Percentiles rank a stretch among this genome's conserved stretches.
phyloP scores from a whole-genome alignment of 2,888 invertebrate genomes.

The Villa cingulata region DNA sequence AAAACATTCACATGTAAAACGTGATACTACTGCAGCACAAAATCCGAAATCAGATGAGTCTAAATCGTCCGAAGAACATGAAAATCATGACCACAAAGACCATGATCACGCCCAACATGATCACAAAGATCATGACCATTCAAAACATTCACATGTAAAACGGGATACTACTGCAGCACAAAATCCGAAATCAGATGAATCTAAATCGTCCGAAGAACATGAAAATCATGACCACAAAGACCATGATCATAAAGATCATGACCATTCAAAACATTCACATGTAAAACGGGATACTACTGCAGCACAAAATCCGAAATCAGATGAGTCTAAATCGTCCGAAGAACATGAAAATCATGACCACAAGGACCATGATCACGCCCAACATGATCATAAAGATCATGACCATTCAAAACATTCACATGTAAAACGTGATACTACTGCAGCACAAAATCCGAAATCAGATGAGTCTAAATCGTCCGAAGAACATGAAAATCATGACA shows the following conservation, averaged over 20 bases:
- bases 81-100: neutral
- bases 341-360: neutral
- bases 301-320: neutral
- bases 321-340: neutral
- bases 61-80: neutral
- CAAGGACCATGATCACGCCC: neutral
- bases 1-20: neutral
- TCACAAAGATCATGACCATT: neutral
- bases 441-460: too few relatives aligned
- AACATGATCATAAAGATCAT: too few relatives aligned
- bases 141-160: neutral
- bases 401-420: too few relatives aligned
- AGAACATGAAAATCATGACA: too few relatives aligned
- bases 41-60: neutral
- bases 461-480: too few relatives aligned
- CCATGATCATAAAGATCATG: neutral
- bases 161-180: neutral
- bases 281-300: neutral
- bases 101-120: neutral
- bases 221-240: neutral
- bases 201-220: neutral
- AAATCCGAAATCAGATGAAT: neutral
- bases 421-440: too few relatives aligned
- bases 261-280: neutral
- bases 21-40: neutral